phyloP scores from a whole-genome alignment of 1,140 invertebrate genomes.

The Drosophila sproati region DNA sequence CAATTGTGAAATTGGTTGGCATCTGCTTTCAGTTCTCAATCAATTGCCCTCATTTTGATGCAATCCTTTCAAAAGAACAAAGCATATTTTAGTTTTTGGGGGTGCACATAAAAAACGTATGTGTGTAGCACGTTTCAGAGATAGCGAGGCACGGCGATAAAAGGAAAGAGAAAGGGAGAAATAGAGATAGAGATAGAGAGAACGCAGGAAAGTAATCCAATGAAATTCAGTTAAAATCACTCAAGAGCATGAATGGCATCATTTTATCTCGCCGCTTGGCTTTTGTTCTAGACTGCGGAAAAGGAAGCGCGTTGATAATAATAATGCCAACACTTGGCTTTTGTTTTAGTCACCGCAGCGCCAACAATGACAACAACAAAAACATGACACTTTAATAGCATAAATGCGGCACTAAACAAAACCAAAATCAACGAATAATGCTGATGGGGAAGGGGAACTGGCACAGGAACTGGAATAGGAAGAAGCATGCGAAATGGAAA shows the following conservation, averaged over 20 bases:
- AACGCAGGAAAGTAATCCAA: slow-evolving; percentile 40
- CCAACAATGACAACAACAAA: slow-evolving; percentile 42
- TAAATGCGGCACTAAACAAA: slow-evolving; percentile 82
- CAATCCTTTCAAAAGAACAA: slow-evolving; percentile 32
- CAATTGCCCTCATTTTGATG: slow-evolving; percentile 24
- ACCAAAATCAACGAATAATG: slow-evolving; percentile 73
- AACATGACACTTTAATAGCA: slow-evolving; percentile 80
- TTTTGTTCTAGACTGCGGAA: slow-evolving; percentile 68
- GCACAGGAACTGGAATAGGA: not conserved
- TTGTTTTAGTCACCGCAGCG: slow-evolving; percentile 65
- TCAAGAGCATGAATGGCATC: slow-evolving; percentile 74
- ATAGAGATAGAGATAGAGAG: slow-evolving; percentile 14
- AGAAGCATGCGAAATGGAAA: not conserved
- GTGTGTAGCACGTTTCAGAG: slow-evolving; percentile 7
- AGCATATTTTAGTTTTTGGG: slow-evolving; percentile 34
- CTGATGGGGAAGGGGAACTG: slow-evolving; percentile 3
- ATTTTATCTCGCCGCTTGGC: slow-evolving; percentile 67
- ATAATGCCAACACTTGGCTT: slow-evolving; percentile 79
- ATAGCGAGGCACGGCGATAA: not conserved
- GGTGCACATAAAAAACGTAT: not conserved
- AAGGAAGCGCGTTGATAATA: slow-evolving; percentile 78
- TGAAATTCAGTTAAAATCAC: slow-evolving; percentile 78
- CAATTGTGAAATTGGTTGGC: slow-evolving; percentile 37
- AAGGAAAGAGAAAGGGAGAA: too few relatives aligned
- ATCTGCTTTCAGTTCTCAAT: slow-evolving; percentile 21